phyloP scores from a whole-genome alignment of 1,140 invertebrate species.

The Diachasma alloeum region DNA sequence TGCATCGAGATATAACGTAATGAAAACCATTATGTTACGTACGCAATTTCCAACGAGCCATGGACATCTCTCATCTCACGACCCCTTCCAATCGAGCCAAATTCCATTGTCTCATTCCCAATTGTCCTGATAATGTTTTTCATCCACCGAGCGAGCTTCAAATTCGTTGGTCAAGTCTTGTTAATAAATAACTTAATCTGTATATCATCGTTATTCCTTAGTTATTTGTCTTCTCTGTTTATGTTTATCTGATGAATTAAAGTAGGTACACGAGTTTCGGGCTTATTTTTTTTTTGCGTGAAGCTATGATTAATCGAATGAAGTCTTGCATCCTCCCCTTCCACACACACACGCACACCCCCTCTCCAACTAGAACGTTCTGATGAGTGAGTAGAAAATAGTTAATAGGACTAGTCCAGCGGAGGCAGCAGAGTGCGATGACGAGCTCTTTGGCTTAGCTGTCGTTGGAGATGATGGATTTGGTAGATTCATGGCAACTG shows the following conservation, averaged over 20 bases:
- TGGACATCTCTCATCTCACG: neutral
- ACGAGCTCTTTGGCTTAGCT: conserved; percentile 27
- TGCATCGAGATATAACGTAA: neutral
- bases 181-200: neutral
- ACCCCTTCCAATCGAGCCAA: neutral
- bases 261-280: no score
- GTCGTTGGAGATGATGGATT: conserved; percentile 29
- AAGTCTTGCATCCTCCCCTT: neutral
- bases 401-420: neutral
- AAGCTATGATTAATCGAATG: neutral
- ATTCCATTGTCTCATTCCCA: neutral
- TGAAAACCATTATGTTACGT: neutral
- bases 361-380: conserved; percentile 9
- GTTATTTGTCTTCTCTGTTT: no score
- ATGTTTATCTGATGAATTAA: no score
- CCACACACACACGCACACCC: neutral
- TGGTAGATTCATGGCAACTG: neutral
- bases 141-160: neutral
- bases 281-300: neutral
- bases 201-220: neutral
- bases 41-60: conserved; percentile 15
- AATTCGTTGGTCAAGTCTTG: neutral
- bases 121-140: neutral
- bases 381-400: conserved; percentile 10
- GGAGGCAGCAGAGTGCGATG: neutral